Evolutionary conservation across 2,888 invertebrate genomes (phyloP).

Genomic region (Pachycephus smyrnensis): DNA sequence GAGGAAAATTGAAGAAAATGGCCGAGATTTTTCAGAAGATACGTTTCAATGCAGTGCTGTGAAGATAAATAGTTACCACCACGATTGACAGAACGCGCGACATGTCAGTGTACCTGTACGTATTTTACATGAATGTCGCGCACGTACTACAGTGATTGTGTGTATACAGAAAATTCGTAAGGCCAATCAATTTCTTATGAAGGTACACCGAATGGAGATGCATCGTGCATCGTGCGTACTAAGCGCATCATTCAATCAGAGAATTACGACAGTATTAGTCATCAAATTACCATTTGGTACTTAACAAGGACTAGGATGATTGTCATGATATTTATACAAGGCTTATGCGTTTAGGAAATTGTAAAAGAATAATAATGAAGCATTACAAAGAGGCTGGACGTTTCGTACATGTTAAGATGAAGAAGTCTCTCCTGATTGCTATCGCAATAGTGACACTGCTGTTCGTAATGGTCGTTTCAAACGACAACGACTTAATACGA

Average conservation of each 20-base stretch:
- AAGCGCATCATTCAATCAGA: not conserved
- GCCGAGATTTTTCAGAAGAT: not conserved
- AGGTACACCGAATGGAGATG: not conserved
- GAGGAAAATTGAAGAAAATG: not conserved
- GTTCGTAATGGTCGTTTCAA: constrained; percentile 45
- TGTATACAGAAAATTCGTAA: not conserved
- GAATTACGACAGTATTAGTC: not conserved
- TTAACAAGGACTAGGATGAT: not conserved
- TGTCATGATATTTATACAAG: not conserved
- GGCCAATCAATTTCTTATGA: not conserved
- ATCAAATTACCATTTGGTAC: no score
- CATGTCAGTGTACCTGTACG: not conserved
- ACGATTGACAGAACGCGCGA: not conserved
- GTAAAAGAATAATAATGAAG: not conserved
- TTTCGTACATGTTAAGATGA: constrained; percentile 35
- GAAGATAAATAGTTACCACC: not conserved
- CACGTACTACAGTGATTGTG: not conserved
- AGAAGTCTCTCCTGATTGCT: constrained; percentile 41
- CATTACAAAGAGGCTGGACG: not conserved
- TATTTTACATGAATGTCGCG: no score
- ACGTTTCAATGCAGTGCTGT: not conserved
- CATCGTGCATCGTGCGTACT: not conserved
- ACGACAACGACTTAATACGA: constrained; percentile 40
- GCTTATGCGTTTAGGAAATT: not conserved
- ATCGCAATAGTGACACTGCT: constrained; percentile 43